These are phyloP conservation scores for Drosophila formosana DNA, from an alignment of 2,888 invertebrate genomes.

Conservation along the genomic window DNA sequence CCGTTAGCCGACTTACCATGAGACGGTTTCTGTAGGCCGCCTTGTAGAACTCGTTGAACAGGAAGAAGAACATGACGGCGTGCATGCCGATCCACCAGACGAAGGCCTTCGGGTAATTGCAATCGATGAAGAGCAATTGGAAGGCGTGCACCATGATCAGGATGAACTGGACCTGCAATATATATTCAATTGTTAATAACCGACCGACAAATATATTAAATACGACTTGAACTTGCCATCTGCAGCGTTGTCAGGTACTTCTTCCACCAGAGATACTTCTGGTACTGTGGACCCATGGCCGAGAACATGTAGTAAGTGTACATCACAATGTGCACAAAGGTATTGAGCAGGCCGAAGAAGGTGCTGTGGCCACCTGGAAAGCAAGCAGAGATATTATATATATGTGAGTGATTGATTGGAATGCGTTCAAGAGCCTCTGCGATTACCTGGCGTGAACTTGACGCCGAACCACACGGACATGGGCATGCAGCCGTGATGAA, in stretches of 20 bases:
- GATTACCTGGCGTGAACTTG: constrained; percentile 93
- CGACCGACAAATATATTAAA: neutral
- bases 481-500: constrained; percentile 98
- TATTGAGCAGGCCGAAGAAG: constrained; percentile 97
- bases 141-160: constrained; percentile 96
- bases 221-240: constrained; percentile 88
- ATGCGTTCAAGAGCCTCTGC: neutral
- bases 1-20: constrained; percentile 72
- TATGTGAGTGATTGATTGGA: neutral
- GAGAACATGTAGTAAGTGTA: constrained; percentile 96
- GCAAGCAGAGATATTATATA: neutral
- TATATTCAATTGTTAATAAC: neutral
- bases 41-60: constrained; percentile 97
- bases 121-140: constrained; percentile 95
- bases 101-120: constrained; percentile 96
- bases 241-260: constrained; percentile 96
- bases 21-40: constrained; percentile 88
- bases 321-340: constrained; percentile 99
- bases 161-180: constrained; percentile 92
- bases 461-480: constrained; percentile 99
- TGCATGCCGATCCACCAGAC: constrained; percentile 98
- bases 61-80: constrained; percentile 97
- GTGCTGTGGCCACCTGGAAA: constrained; percentile 95
- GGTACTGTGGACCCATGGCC: constrained; percentile 94
- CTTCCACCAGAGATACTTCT: constrained; percentile 98